Conservation (phyloP, 2,113 vertebrate genomes). For the Leptodactylus fuscus region DNA sequence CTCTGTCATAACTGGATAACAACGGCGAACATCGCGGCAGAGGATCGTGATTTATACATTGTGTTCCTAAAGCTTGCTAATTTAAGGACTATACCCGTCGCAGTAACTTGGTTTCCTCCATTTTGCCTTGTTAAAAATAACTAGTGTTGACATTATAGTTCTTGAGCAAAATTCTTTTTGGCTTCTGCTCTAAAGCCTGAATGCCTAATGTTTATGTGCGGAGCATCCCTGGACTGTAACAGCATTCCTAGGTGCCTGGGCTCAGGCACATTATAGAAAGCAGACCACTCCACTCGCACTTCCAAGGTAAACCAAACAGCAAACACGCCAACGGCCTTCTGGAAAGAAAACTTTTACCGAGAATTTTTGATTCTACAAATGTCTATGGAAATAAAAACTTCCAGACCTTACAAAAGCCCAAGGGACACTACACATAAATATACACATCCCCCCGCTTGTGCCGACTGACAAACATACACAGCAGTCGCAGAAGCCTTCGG, state of each 20-base stretch:
- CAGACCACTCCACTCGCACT: conserved; percentile 39
- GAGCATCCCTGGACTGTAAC: conserved; percentile 49
- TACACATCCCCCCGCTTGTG: neutral
- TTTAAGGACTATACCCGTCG: conserved; percentile 30
- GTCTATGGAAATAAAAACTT: neutral
- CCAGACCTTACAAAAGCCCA: neutral
- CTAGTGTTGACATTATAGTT: conserved; percentile 52
- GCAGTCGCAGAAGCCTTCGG: neutral
- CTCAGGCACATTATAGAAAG: conserved; percentile 52
- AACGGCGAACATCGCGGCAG: neutral
- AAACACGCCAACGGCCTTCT: conserved; percentile 20
- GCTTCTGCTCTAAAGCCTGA: conserved; percentile 51
- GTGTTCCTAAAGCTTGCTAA: conserved; percentile 14
- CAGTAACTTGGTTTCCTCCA: conserved; percentile 26
- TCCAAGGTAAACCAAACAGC: conserved; percentile 49
- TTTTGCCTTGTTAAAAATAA: conserved; percentile 55
- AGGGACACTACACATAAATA: neutral
- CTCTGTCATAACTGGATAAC: conserved; percentile 20
- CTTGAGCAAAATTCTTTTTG: conserved; percentile 45
- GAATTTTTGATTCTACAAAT: neutral
- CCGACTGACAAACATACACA: neutral
- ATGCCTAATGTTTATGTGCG: conserved; percentile 49
- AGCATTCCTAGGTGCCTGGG: conserved; percentile 48
- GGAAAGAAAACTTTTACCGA: neutral
- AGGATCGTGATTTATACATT: conserved; percentile 28